Evolutionary conservation across 2,888 invertebrate genomes (phyloP).

Genomic region (Cryptophagus acutangulus): DNA sequence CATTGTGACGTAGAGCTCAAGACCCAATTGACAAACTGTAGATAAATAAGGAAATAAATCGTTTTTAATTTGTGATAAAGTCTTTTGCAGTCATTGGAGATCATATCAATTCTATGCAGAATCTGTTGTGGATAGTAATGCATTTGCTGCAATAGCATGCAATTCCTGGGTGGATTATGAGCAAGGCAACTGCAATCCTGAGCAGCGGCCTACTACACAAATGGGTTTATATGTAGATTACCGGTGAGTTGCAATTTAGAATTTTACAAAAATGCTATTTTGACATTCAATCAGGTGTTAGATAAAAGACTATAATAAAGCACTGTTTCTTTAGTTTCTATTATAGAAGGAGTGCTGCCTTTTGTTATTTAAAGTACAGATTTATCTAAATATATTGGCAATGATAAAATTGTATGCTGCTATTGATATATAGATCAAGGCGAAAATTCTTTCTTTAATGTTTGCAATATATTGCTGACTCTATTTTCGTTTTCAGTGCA

Average conservation of each 20-base stretch:
- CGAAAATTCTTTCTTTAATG: neutral
- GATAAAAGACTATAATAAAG: no score
- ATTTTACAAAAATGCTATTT: no score
- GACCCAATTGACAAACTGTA: neutral
- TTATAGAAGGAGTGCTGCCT: no score
- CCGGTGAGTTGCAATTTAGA: slow-evolving; percentile 43
- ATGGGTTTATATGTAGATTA: slow-evolving; percentile 52
- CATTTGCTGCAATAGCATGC: slow-evolving; percentile 52
- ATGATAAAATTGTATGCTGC: neutral
- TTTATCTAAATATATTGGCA: no score
- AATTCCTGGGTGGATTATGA: slow-evolving; percentile 49
- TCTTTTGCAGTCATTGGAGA: slow-evolving; percentile 63
- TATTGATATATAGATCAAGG: neutral
- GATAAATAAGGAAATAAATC: neutral
- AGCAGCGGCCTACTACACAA: slow-evolving; percentile 36
- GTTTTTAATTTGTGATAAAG: slow-evolving; percentile 35
- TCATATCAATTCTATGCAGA: slow-evolving; percentile 59
- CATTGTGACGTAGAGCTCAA: no score
- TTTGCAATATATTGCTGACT: neutral
- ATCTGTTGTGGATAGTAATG: slow-evolving; percentile 51
- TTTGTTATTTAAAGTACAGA: no score
- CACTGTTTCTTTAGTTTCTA: no score
- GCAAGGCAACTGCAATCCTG: slow-evolving; percentile 47
- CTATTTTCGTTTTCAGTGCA: slow-evolving; percentile 47
- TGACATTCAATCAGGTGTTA: no score